A percentile compares a stretch with the other conserved stretches of the same genome.
Evolutionary conservation across 2,113 vertebrate genomes (phyloP).

Genomic region (Andinoacara biseriatus): DNA sequence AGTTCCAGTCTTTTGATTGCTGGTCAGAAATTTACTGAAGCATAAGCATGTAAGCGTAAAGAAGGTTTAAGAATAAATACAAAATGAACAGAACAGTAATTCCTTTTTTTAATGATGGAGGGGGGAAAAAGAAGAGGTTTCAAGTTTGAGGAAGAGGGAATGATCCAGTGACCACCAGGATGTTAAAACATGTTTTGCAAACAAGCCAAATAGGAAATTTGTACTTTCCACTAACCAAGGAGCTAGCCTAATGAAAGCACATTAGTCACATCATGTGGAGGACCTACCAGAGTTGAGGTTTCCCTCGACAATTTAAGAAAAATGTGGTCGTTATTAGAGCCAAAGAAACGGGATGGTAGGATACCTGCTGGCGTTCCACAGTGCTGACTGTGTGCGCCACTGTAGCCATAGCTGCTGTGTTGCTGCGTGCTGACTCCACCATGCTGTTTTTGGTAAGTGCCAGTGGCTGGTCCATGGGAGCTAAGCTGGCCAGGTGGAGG

Average conservation of each 20-base stretch:
- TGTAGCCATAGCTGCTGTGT: conserved; percentile 69
- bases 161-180: conserved; percentile 25
- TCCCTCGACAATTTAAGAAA: conserved; percentile 4
- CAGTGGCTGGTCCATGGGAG: conserved; percentile 92
- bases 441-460: conserved; percentile 96
- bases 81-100: not conserved
- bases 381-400: conserved; percentile 82
- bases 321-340: not conserved
- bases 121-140: not conserved
- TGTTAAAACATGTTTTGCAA: not conserved
- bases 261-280: conserved; percentile 15
- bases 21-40: not conserved
- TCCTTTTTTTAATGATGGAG: not conserved
- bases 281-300: conserved; percentile 16
- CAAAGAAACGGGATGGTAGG: not conserved
- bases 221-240: not conserved
- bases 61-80: not conserved
- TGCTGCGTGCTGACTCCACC: conserved; percentile 83
- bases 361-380: conserved; percentile 95
- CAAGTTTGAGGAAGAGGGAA: not conserved
- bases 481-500: conserved; percentile 87
- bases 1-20: not conserved
- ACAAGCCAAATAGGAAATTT: conserved; percentile 19
- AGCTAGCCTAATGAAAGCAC: conserved; percentile 14
- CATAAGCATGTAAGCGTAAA: not conserved